phyloP scores from a whole-genome alignment of 2,888 invertebrate species.

The Synergus gifuensis region DNA sequence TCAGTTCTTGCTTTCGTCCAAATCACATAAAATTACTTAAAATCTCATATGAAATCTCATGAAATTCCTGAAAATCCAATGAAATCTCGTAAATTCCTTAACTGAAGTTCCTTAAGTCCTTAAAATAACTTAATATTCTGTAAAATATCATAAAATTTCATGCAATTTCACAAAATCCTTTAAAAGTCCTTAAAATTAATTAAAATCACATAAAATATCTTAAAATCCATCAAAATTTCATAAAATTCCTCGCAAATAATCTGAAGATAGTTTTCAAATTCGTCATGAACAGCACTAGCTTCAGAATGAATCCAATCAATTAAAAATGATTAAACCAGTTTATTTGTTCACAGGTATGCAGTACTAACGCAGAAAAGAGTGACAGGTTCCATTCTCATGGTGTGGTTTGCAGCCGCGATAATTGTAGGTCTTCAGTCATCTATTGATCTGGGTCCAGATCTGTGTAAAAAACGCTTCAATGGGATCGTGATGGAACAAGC shows the following conservation, averaged over 20 bases:
- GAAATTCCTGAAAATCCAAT: no score
- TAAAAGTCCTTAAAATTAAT: no score
- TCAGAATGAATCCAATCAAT: not conserved
- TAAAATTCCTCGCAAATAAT: no score
- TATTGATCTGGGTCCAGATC: conserved; percentile 83
- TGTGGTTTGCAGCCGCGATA: conserved; percentile 81
- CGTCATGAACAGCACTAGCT: not conserved
- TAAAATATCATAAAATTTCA: no score
- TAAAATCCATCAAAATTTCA: no score
- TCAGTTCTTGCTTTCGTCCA: not conserved
- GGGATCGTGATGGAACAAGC: conserved; percentile 81
- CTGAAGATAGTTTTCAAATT: no score
- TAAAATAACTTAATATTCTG: no score
- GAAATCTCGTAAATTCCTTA: no score
- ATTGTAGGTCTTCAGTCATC: conserved; percentile 83
- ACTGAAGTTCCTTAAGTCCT: no score
- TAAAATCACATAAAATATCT: not conserved
- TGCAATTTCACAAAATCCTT: no score
- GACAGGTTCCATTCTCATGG: conserved; percentile 79
- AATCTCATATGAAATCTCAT: no score
- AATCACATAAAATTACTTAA: no score
- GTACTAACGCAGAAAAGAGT: conserved; percentile 79
- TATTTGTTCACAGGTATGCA: conserved; percentile 73
- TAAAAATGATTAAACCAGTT: not conserved
- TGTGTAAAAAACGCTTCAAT: conserved; percentile 81